phyloP scores from a whole-genome alignment of 2,888 invertebrate species.

The Drosophila kanekoi region DNA sequence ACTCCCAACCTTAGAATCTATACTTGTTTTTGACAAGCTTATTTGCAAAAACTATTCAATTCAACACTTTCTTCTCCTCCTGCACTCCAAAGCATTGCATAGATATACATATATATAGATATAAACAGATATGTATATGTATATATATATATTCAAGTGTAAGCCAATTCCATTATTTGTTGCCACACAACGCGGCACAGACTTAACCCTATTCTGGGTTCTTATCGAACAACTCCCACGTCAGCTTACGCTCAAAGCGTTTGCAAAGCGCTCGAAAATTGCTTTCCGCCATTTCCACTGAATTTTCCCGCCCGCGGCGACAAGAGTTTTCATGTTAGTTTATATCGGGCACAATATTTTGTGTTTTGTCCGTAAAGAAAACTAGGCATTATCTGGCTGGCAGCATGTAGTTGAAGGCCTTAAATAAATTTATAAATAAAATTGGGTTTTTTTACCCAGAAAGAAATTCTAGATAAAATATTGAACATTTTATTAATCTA shows the following conservation, averaged over 20 bases:
- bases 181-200: not conserved
- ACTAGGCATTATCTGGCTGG: not conserved
- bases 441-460: not conserved
- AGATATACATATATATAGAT: too few relatives aligned
- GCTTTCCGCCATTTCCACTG: not conserved
- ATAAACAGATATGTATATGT: too few relatives aligned
- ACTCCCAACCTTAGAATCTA: too few relatives aligned
- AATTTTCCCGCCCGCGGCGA: not conserved
- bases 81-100: not conserved
- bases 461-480: too few relatives aligned
- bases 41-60: too few relatives aligned
- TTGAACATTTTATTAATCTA: too few relatives aligned
- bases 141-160: too few relatives aligned
- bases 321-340: conserved; percentile 13
- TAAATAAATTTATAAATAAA: not conserved
- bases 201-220: not conserved
- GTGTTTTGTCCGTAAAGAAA: not conserved
- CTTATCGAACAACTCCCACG: conserved; percentile 4
- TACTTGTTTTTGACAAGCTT: too few relatives aligned
- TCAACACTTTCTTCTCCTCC: too few relatives aligned
- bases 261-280: conserved; percentile 16
- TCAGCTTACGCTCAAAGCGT: conserved; percentile 8
- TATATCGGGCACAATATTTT: conserved; percentile 2
- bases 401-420: not conserved
- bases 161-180: conserved; percentile 14